These are phyloP conservation scores for Zaprionus vittiger DNA, from an alignment of 1,140 invertebrate species.

Conservation along the genomic window DNA sequence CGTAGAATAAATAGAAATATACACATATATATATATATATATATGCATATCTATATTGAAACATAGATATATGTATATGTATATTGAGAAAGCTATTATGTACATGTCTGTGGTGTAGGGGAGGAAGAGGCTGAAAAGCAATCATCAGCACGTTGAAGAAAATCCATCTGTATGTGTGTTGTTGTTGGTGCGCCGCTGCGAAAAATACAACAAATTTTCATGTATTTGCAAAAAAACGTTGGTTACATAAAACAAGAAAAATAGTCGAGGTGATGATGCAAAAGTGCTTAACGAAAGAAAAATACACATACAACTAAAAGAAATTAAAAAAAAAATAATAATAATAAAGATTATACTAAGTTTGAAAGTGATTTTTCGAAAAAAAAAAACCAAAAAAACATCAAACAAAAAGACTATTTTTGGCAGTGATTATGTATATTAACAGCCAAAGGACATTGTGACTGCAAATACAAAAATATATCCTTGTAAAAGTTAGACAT, in stretches of 20 bases:
- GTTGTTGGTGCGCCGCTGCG: conserved; percentile 52
- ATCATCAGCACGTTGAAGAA: conserved; percentile 40
- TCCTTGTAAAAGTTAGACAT: conserved; percentile 61
- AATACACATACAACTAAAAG: conserved; percentile 6
- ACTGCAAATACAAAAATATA: conserved; percentile 47
- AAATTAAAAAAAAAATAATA: background rate
- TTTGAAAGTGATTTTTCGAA: background rate
- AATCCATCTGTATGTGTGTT: conserved; percentile 65
- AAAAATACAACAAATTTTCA: conserved; percentile 58
- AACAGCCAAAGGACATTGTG: conserved; percentile 16
- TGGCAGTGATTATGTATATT: conserved; percentile 31
- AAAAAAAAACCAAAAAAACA: conserved; percentile 12
- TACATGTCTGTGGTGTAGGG: conserved; percentile 64
- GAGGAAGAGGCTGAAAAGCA: conserved; percentile 46
- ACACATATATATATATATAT: conserved; percentile 50
- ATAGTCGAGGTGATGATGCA: conserved; percentile 48
- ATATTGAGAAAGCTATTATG: conserved; percentile 47
- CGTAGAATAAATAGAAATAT: conserved; percentile 55
- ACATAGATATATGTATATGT: conserved; percentile 45
- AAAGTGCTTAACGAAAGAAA: conserved; percentile 35
- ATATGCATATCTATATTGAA: conserved; percentile 41
- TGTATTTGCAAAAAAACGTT: conserved; percentile 59
- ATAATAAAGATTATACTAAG: conserved; percentile 25
- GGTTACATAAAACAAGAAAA: conserved; percentile 71
- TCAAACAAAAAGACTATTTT: conserved; percentile 30